phyloP scores from a whole-genome alignment of 2,113 vertebrate species.

The Penelope pileata region DNA sequence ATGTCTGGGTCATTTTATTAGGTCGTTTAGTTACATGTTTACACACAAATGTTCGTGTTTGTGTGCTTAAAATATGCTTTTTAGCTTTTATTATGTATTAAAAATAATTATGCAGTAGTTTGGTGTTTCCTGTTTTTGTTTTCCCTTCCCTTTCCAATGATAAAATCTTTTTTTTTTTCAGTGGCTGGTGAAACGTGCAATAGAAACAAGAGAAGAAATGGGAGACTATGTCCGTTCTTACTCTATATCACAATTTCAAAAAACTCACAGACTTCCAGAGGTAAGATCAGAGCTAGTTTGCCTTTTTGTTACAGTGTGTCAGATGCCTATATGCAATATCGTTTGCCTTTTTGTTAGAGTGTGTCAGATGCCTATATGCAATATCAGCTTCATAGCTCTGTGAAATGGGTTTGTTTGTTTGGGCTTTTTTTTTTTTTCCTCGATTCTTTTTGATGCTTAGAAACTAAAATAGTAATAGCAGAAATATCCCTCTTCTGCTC shows the following conservation, averaged over 20 bases:
- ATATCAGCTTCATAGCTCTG: background rate
- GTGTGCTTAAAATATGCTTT: background rate
- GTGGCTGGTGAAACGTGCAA: slow-evolving; percentile 98
- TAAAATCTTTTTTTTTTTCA: slow-evolving; percentile 42
- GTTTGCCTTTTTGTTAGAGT: background rate
- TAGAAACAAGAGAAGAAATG: slow-evolving; percentile 97
- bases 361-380: background rate
- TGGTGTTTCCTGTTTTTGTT: background rate
- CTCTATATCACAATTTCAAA: slow-evolving; percentile 95
- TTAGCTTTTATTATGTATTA: background rate
- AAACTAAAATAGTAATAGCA: background rate
- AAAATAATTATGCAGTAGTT: background rate
- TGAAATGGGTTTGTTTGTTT: background rate
- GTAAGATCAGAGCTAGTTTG: slow-evolving; percentile 71
- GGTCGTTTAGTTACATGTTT: background rate
- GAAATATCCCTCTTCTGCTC: background rate
- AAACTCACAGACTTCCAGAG: slow-evolving; percentile 90
- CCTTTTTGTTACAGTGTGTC: background rate
- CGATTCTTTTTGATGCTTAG: background rate
- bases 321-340: background rate
- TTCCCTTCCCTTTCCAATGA: background rate
- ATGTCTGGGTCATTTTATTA: background rate
- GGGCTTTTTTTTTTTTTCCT: background rate
- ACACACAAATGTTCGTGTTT: background rate
- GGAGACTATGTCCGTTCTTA: slow-evolving; percentile 94